Evolutionary conservation across 2,113 vertebrate genomes (phyloP).

Genomic region (Ptychochromis oligacanthus): DNA sequence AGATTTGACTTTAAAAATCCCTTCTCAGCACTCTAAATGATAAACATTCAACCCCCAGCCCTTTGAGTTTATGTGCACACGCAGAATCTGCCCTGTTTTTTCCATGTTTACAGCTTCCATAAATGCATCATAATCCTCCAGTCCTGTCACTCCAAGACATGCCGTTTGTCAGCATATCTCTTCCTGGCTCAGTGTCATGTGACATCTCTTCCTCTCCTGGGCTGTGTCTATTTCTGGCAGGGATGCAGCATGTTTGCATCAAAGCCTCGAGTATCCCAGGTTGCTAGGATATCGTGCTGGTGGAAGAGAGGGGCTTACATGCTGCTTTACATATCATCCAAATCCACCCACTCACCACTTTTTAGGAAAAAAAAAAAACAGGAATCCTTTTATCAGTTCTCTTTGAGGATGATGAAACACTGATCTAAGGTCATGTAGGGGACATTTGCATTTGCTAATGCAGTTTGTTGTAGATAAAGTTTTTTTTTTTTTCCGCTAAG

Average conservation of each 20-base stretch:
- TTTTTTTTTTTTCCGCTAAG: background rate
- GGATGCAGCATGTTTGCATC: conserved; percentile 57
- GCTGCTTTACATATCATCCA: conserved; percentile 59
- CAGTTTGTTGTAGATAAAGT: conserved; percentile 6
- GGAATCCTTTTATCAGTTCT: conserved; percentile 23
- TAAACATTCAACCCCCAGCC: background rate
- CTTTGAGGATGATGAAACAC: conserved; percentile 11
- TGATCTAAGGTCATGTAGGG: conserved; percentile 8
- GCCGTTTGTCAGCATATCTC: conserved; percentile 13
- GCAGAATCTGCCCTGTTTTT: conserved; percentile 13
- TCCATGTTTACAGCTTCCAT: background rate
- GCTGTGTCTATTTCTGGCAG: conserved; percentile 71
- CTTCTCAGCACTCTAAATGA: background rate
- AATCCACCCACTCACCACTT: conserved; percentile 23
- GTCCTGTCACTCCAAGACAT: conserved; percentile 25
- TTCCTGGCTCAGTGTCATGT: conserved; percentile 46
- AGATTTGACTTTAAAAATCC: conserved; percentile 24
- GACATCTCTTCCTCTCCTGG: conserved; percentile 49
- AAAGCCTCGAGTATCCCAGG: conserved; percentile 65
- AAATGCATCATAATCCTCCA: conserved; percentile 1
- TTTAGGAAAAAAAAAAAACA: background rate
- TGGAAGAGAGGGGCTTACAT: conserved; percentile 19
- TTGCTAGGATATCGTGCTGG: conserved; percentile 71
- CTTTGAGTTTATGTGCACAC: background rate
- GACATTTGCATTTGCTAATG: conserved; percentile 10